These are phyloP conservation scores for Punctoribates punctum DNA, from an alignment of 2,888 invertebrate species.

Conservation along the genomic window DNA sequence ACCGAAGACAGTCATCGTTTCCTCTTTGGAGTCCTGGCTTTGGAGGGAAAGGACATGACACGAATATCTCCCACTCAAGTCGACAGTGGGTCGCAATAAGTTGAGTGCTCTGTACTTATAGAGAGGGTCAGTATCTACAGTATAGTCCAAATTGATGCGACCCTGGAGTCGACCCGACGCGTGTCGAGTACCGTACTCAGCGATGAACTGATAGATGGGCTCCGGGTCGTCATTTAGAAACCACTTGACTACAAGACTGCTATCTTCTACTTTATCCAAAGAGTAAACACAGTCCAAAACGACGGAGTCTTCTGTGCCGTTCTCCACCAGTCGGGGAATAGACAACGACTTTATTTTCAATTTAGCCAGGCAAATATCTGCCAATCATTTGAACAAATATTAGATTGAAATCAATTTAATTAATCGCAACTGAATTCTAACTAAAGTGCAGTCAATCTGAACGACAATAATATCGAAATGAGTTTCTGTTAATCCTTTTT, in stretches of 20 bases:
- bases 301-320: conserved; percentile 48
- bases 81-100: conserved; percentile 47
- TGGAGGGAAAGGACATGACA: conserved; percentile 47
- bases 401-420: background rate
- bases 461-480: background rate
- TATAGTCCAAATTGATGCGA: conserved; percentile 46
- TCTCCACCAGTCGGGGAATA: conserved; percentile 47
- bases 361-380: conserved; percentile 34
- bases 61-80: conserved; percentile 48
- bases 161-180: conserved; percentile 46
- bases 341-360: conserved; percentile 46
- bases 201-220: conserved; percentile 49
- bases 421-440: background rate
- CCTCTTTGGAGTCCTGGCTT: conserved; percentile 46
- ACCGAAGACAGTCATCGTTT: conserved; percentile 49
- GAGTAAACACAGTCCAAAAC: conserved; percentile 49
- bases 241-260: conserved; percentile 49
- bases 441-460: background rate
- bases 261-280: conserved; percentile 45
- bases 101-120: conserved; percentile 47
- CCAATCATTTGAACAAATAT: conserved; percentile 10
- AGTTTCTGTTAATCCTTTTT: background rate
- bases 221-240: conserved; percentile 49
- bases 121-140: conserved; percentile 42
- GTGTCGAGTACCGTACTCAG: conserved; percentile 45